Evolutionary conservation across 2,113 vertebrate species (phyloP).

Genomic region (Cervus canadensis): DNA sequence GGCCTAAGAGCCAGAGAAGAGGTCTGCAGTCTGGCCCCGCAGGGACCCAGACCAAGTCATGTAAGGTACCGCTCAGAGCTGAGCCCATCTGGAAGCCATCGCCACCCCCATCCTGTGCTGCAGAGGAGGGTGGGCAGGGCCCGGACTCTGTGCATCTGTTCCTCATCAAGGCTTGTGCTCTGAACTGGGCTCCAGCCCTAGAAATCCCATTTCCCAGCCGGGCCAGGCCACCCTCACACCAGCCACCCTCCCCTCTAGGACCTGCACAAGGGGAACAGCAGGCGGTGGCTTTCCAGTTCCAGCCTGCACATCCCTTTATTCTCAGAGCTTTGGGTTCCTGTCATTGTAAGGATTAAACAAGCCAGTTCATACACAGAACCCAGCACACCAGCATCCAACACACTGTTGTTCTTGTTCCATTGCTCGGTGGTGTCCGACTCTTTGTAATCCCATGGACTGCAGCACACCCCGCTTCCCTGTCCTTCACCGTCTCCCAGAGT

Average conservation of each 20-base stretch:
- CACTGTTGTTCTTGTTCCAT: background rate
- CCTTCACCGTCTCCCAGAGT: background rate
- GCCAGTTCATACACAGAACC: background rate
- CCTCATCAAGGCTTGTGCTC: conserved; percentile 28
- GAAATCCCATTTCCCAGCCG: background rate
- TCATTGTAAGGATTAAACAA: background rate
- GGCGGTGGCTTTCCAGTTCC: background rate
- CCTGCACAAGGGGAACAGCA: background rate
- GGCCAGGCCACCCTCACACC: background rate
- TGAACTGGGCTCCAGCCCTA: background rate
- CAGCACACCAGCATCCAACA: rapidly evolving
- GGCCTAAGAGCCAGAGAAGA: background rate
- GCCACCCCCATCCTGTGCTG: background rate
- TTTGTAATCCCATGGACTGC: background rate
- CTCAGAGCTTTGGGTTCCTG: background rate
- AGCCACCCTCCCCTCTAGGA: background rate
- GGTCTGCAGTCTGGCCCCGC: rapidly evolving
- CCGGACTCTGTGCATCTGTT: background rate
- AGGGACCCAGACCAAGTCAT: background rate
- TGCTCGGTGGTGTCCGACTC: background rate
- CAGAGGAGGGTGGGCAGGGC: background rate
- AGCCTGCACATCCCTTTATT: background rate
- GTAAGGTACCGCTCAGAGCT: background rate
- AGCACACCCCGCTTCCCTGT: background rate
- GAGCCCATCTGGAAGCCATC: conserved; percentile 57